Base-by-base conservation (phyloP, 1,140 invertebrate species). In the Drosophila littoralis region DNA sequence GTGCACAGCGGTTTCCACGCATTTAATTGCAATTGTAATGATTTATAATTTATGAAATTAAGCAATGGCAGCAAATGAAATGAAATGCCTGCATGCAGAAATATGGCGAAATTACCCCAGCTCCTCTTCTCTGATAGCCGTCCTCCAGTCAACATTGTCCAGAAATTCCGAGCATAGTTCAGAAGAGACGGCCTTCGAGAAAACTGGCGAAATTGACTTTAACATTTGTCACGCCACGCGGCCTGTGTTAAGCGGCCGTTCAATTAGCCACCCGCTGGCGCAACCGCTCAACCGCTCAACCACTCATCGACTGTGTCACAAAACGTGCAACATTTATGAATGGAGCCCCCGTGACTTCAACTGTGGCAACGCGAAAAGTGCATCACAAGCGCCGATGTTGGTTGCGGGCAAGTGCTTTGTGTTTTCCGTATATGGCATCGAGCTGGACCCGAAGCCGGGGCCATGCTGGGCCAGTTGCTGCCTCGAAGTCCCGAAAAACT, bases 31-130 rank as follows among this genome's bases (percentile, higher is more conserved):
- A 63, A 75, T 64, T 75, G 59, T 81, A 85, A 86, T 86, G 82
- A 86, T 85, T 85, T 81, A 86, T 79, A 85, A 86, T 85, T 86
- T 66, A 86, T 81, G 70, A 51, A 85, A 81, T 81, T 52, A 77
- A 60, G 59, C 63, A 55, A 45, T 46, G 35, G 33, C 50, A 43
- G 48, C 60, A 61, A 67, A 68, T 45, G 22, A 64, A 45, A 64
- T 67, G 66, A 61, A 77, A 74, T 61, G 61, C 46, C 15, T 38
- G 57, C 38, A n/a, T 8, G 13, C 10, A 17, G 12, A 28, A 35
- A 32, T 36, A 36, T 38, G 13, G 13, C 15, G 9, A 55, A 55
- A 38, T 55, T 22, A 51, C n/a, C 50, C n/a, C 32, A 32, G 12
- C 12, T 9, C 28, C 48, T 3, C 6, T n/a, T 4, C 3, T 45